phyloP scores from a whole-genome alignment of 2,888 invertebrate genomes.

The Ormyrus labotus region DNA sequence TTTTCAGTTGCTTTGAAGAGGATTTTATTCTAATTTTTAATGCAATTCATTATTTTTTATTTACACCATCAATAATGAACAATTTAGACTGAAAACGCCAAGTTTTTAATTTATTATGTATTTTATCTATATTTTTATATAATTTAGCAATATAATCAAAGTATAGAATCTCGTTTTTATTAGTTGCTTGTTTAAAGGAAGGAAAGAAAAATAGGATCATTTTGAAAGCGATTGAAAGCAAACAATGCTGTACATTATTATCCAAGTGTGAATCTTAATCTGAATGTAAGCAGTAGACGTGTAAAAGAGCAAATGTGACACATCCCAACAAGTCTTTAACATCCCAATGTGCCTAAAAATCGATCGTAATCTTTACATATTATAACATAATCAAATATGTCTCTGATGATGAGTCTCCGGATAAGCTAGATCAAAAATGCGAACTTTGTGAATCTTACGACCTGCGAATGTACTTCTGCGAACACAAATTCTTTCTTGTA shows the following conservation, averaged over 20 bases:
- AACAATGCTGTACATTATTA: conserved; percentile 26
- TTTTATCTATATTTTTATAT: background rate
- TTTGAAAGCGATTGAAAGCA: conserved; percentile 19
- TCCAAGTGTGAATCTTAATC: conserved; percentile 10
- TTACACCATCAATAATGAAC: no score
- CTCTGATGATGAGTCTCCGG: conserved; percentile 28
- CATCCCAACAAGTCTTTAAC: conserved; percentile 18
- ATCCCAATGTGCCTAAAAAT: conserved; percentile 57
- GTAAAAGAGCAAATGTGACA: background rate
- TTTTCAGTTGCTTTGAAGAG: conserved; percentile 29
- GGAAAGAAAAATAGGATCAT: background rate
- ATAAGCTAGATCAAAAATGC: conserved; percentile 51
- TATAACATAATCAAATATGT: conserved; percentile 51
- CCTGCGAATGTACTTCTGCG: background rate
- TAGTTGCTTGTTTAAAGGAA: background rate
- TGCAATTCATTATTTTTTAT: background rate
- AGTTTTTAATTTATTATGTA: background rate
- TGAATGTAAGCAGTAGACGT: conserved; percentile 11
- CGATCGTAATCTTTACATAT: conserved; percentile 46
- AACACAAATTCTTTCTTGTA: background rate
- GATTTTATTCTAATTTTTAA: background rate
- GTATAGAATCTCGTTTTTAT: background rate
- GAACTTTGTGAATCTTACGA: background rate
- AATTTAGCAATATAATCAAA: background rate
- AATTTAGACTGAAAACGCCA: no score